Evolutionary conservation across 2,797 vertebrate genomes (phyloP), one percentile per base, ranked within the genome.

Genomic region (Oreortyx pictus): DNA sequence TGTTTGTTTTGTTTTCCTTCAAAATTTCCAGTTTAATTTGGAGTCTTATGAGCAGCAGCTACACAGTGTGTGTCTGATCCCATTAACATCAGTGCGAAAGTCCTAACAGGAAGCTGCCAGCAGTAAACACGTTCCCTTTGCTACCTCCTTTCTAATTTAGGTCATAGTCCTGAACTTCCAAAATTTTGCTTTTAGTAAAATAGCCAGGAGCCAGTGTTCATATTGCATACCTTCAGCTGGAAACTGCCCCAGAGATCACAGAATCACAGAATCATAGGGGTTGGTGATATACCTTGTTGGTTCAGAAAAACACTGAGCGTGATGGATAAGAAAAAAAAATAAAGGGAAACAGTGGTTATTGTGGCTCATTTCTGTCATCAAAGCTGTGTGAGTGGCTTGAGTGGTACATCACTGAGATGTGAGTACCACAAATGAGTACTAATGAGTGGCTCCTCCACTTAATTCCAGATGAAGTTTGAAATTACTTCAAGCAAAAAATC

Each of bases 141-240:
- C 44, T 70, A 33, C 0, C 37, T 82, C 46, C 68, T 59, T 14
- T 16, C 37, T 41, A 23, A 33, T 27, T 62, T 27, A 2, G 56
- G 54, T 67, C 66, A 49, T 20, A 25, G 47, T 16, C 67, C 37
- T 39, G 39, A 13, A 39, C 39, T 39, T 61, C 54, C 2, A 0
- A 44, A 46, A 13, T 50, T 31, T 52, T 29, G 60, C 41, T 82
- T 14, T 73, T 16, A 22, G 47, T 24, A 60, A 29, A 18, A n/a
- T 29, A 7, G 33, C 33, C 19, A 1, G 15, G 6, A 23, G 54
- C 56, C 47, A 18, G 1, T 50, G 43, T 29, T 23, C 1, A 0
- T 33, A 46, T 73, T 49, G 29, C 61, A 39, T 33, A 54, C 35
- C 39, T 60, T 43, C 27, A 56, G 61, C 60, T 72, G 33, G 41